Evolutionary conservation across 2,888 invertebrate genomes (phyloP), one percentile per base, ranked within the genome.

Genomic region (Agrochola circellaris): DNA sequence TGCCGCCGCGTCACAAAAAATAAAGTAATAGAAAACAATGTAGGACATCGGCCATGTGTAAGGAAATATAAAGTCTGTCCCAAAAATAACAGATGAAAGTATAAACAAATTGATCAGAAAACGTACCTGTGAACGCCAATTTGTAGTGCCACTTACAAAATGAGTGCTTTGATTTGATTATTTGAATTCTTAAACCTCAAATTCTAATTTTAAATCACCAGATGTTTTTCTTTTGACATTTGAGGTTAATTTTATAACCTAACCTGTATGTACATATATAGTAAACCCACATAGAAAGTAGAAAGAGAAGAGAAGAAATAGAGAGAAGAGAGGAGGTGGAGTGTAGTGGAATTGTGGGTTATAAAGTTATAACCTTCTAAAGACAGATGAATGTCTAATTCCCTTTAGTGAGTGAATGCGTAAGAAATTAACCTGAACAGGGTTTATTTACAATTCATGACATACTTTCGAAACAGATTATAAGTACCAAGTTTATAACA

Each of bases 1-100:
- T 82, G 77, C 77, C 64, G 65, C 74, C 58, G 75, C 79, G 73
- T 81, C 54, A 72, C 81, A 68, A 78, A 87, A 82, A 87, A 86
- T 82, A 77, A 75, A 83, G 69, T 71, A 80, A 77, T 80, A 67
- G 75, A 84, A 88, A 81, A 82, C 66, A 82, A 83, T 84, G 76
- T 83, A 72, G 82, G 77, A 72, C 77, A 79, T 68, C 78, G 81
- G 42, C 51, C 48, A 34, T n/a, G 34, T 48, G 23, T 51, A 54
- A 34, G 34, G n/a, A 54, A 68, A 34, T 51, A 23, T 67, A 51
- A 11, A 34, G 17, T 34, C 54, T 11, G 17, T 34, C 7, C 7
- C 7, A 38, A n/a, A 38, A 54, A 0, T 54, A 54, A 11, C 1
- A 20, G 11, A 20, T 34, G 11, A 54, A 34, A 54, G n/a, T 54